Evolutionary conservation across 2,113 vertebrate species (phyloP).

Genomic region (Larimichthys polyactis): DNA sequence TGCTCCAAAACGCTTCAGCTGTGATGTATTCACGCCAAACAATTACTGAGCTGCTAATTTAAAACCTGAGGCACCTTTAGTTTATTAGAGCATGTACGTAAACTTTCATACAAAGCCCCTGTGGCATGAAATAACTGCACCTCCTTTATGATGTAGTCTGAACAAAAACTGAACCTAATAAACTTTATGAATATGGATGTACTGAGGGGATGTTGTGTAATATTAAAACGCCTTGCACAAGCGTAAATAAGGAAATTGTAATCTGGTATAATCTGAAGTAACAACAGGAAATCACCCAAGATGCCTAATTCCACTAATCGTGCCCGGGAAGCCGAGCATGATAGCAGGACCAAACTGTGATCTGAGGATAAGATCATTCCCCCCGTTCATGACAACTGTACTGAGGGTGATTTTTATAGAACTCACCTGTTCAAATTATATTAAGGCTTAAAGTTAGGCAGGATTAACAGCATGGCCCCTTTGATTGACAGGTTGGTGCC

Average conservation of each 20-base stretch:
- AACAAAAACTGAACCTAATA: too few relatives aligned
- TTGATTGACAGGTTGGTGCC: too few relatives aligned
- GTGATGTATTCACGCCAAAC: neutral
- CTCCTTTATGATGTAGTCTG: neutral
- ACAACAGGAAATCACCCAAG: neutral
- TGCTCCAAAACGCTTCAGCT: neutral
- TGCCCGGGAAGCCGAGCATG: too few relatives aligned
- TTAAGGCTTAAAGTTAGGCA: too few relatives aligned
- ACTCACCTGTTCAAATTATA: too few relatives aligned
- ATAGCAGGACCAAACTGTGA: too few relatives aligned
- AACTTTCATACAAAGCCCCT: neutral
- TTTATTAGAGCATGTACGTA: neutral
- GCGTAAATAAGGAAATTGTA: neutral
- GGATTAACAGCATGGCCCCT: too few relatives aligned
- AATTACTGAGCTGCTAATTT: neutral
- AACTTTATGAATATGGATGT: too few relatives aligned
- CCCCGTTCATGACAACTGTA: too few relatives aligned
- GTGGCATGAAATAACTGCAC: neutral
- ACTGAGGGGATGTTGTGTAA: neutral
- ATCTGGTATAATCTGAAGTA: neutral
- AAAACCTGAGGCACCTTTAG: neutral
- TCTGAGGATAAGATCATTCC: too few relatives aligned
- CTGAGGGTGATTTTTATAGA: too few relatives aligned
- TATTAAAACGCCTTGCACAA: neutral
- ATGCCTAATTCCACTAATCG: neutral